Percentiles rank a stretch among this genome's conserved stretches.
phyloP scores from a whole-genome alignment of 2,797 vertebrate species.

The Coranthus polyacanthus region DNA sequence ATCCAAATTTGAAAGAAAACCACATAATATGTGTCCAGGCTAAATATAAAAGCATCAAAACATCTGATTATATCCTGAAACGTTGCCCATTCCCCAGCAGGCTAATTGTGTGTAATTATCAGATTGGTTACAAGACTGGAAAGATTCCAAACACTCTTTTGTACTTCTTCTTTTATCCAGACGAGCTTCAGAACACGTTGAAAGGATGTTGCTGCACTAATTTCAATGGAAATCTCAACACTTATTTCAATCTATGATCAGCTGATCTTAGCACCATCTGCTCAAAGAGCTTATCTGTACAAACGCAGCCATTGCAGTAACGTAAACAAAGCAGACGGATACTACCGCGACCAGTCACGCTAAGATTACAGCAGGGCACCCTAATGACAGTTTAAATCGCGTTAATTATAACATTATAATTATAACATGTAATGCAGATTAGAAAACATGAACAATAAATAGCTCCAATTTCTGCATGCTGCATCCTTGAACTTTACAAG shows the following conservation, averaged over 20 bases:
- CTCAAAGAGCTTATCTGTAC: slow-evolving; percentile 31
- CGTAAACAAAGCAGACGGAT: slow-evolving; percentile 24
- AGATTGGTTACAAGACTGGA: slow-evolving; percentile 4
- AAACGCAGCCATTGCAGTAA: slow-evolving; percentile 24
- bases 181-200: slow-evolving; percentile 11
- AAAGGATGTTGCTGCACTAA: slow-evolving; percentile 10
- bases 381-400: too few species aligned
- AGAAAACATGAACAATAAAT: too few species aligned
- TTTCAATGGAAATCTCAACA: slow-evolving; percentile 29
- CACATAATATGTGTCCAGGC: too few species aligned
- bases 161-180: slow-evolving; percentile 4
- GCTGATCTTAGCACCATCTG: slow-evolving; percentile 43
- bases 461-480: too few species aligned
- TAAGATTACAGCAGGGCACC: background rate
- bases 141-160: slow-evolving; percentile 11
- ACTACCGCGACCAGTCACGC: slow-evolving; percentile 1
- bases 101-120: slow-evolving; percentile 24
- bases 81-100: background rate
- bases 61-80: slow-evolving; percentile 11
- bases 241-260: slow-evolving; percentile 28
- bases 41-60: background rate
- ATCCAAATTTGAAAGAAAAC: too few species aligned
- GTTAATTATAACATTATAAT: too few species aligned
- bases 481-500: too few species aligned
- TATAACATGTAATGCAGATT: too few species aligned